A percentile compares a stretch with the other conserved stretches of the same genome.
phyloP scores from a whole-genome alignment of 2,797 vertebrate genomes.

The Falco novaeseelandiae region DNA sequence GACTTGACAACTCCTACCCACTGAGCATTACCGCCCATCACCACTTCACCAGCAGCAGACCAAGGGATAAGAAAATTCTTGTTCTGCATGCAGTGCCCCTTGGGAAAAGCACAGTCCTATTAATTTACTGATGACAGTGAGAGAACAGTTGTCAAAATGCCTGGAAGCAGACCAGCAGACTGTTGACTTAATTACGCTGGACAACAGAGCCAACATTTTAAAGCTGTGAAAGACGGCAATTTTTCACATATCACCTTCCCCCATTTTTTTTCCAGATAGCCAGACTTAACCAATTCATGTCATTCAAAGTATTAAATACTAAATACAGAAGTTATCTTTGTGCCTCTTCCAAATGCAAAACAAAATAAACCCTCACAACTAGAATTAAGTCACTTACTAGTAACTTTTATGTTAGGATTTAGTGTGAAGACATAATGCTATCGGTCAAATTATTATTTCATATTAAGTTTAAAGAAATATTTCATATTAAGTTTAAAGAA shows the following conservation, averaged over 20 bases:
- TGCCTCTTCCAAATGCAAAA: background rate
- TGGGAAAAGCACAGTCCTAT: slow-evolving; percentile 35
- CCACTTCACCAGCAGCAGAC: background rate
- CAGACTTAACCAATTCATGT: slow-evolving; percentile 49
- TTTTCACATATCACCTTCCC: slow-evolving; percentile 60
- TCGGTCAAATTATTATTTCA: background rate
- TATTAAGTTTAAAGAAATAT: no score
- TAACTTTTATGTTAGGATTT: background rate
- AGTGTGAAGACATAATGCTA: background rate
- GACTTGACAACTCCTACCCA: background rate
- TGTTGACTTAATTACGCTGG: slow-evolving; percentile 73
- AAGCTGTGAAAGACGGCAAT: slow-evolving; percentile 71
- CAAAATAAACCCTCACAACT: background rate
- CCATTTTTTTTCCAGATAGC: background rate
- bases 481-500: background rate
- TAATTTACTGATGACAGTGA: slow-evolving; percentile 62
- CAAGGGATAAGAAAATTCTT: slow-evolving; percentile 31
- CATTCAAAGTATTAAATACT: slow-evolving; percentile 10
- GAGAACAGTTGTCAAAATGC: slow-evolving; percentile 67
- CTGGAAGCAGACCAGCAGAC: slow-evolving; percentile 72
- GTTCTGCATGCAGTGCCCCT: slow-evolving; percentile 31
- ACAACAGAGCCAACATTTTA: slow-evolving; percentile 71
- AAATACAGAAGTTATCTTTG: background rate
- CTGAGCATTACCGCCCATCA: background rate
- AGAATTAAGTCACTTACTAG: background rate